Base-by-base conservation (phyloP, 1,140 invertebrate species). In the Pectinophora gossypiella region DNA sequence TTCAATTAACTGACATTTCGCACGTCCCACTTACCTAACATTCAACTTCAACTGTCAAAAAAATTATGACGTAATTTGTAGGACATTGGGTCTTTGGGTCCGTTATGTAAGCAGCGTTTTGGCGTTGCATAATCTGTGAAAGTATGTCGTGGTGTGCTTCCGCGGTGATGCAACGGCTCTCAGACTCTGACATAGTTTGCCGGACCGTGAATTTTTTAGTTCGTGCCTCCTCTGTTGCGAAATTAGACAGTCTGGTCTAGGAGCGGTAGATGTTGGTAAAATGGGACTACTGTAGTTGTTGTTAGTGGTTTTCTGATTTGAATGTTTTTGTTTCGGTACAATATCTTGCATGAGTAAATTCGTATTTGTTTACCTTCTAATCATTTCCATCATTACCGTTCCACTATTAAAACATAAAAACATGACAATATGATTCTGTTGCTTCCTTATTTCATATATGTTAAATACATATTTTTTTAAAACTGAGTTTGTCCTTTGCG, bases 81-180 rank as follows among this genome's bases (percentile, higher is more conserved):
- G 77, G 72, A 81, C 74, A 81, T 81, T 76, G 66, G 78, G 80
- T 85, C 78, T 82, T 55, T 74, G 67, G 80, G 61, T 46, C 68
- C 64, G 50, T 84, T 84, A 68, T 67, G 73, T 63, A 84, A 84
- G 51, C 40, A 27, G 55, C 42, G 42, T 64, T 79, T 74, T 56
- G 68, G 65, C 51, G 56, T 84, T 84, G 62, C 69, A 70, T 72
- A 80, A 82, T 53, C 61, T 59, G 72, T 77, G 80, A 82, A 84
- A 84, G 80, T 81, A 65, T 71, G 75, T 61, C 79, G 70, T 44
- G 51, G 23, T 48, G n/a, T n/a, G 70, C 72, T 84, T 84, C 80
- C 80, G 80, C 54, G 66, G 70, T 81, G 55, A 77, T 68, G 74
- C 61, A 76, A 80, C 44, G 22, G 46, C 51, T 67, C 69, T 77